Base-by-base conservation (phyloP, 2,888 invertebrate genomes). In the Netelia fuscicornis region DNA sequence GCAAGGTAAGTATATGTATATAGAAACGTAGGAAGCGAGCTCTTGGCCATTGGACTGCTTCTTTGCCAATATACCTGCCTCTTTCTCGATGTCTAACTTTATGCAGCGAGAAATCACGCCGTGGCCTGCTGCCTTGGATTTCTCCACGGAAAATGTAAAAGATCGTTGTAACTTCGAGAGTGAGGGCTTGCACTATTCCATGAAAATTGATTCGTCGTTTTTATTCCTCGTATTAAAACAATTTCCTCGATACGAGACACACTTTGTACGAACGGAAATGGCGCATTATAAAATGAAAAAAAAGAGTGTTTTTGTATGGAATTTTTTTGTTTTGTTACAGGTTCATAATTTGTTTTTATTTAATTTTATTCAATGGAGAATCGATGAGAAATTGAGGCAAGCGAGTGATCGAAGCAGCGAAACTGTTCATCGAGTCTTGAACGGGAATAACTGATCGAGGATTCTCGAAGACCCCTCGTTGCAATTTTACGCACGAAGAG, bases 401-500 rank as follows among this genome's bases (percentile, higher is more conserved):
- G 17, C 25, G 6, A 37, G 37, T 37, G 37, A 37, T 37, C 37
- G 37, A 11, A 30, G 56, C 54, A 13, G 44, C 25, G 48, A 62
- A 71, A 30, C 37, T 20, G 70, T 64, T 52, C 17, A 48, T 17
- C 42, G 65, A 58, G 25, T 58, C 72, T 77, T 30, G 6, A 68
- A 52, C 62, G 75, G 56, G 48, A 54, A 48, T 37, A 20, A 48
- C 48, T 13, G 72, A 68, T 52, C 20, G 1, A 60, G 52, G 56
- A 65, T 58, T 68, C 60, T 37, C 65, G 54, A 77, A 65, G 77
- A 44, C 77, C 77, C 62, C 64, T 87, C 68, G 64, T 72, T 82
- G 85, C 87, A 90, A 91, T 91, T 91, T 91, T 89, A 89, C 90
- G 91, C 90, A 86, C 88, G 88, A 87, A 83, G 87, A 87, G 87